Percentiles rank a stretch among this genome's conserved stretches.
These are phyloP conservation scores for Heteractis magnifica DNA, from an alignment of 92 coral and sea anemone species.

Conservation along the genomic window DNA sequence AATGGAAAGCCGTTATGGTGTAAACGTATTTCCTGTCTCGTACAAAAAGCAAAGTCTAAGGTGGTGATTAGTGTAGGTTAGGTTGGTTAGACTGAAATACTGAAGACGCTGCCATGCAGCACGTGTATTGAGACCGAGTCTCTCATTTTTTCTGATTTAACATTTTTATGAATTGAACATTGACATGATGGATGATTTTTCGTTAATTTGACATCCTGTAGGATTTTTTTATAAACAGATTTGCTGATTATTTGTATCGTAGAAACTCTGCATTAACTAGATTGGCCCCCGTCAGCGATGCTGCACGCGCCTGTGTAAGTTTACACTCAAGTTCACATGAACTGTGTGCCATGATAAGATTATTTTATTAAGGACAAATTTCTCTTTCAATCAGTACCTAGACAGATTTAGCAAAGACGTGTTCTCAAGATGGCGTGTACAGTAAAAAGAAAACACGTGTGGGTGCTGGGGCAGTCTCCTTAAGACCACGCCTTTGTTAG, in stretches of 20 bases:
- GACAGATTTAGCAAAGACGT: too few relatives aligned
- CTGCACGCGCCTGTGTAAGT: background rate
- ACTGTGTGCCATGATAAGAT: background rate
- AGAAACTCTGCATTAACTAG: background rate
- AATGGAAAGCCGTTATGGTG: background rate
- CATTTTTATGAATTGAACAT: conserved; percentile 19
- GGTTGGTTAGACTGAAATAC: conserved; percentile 21
- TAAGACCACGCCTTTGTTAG: too few relatives aligned
- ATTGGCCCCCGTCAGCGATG: background rate
- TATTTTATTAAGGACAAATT: too few relatives aligned
- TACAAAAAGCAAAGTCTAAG: conserved; percentile 21
- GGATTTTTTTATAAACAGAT: conserved; percentile 7
- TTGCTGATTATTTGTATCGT: background rate
- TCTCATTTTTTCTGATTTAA: conserved; percentile 13
- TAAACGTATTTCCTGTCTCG: background rate
- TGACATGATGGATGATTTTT: conserved; percentile 26
- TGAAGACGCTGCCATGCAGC: conserved; percentile 43
- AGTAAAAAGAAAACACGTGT: too few relatives aligned
- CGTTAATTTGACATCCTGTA: background rate
- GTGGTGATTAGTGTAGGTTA: conserved; percentile 4
- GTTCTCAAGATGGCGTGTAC: too few relatives aligned
- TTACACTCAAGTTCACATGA: background rate
- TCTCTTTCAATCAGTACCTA: too few relatives aligned
- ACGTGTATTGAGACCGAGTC: conserved; percentile 37
- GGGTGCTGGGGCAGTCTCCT: too few relatives aligned